phyloP scores from a whole-genome alignment of 2,113 vertebrate genomes.

The Raja brachyura region DNA sequence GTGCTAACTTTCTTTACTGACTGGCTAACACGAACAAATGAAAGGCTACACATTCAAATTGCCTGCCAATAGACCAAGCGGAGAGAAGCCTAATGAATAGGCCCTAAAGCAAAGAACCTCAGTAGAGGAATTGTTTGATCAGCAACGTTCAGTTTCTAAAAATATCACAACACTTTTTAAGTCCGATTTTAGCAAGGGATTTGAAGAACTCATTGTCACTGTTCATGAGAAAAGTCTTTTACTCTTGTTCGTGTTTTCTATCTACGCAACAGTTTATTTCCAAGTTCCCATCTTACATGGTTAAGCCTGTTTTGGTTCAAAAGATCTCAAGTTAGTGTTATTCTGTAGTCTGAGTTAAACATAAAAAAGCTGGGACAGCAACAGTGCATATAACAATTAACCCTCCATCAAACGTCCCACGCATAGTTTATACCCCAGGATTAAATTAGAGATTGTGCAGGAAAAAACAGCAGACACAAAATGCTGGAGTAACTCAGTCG shows the following conservation, averaged over 20 bases:
- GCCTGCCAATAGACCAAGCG: not conserved
- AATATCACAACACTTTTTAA: not conserved
- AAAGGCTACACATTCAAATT: not conserved
- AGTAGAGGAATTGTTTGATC: not conserved
- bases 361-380: too few species aligned
- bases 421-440: too few species aligned
- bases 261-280: not conserved
- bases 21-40: not conserved
- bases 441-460: too few species aligned
- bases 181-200: not conserved
- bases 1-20: not conserved
- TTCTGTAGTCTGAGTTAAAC: too few species aligned
- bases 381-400: not conserved
- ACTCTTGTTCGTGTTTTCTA: not conserved
- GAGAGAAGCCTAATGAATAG: not conserved
- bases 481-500: too few species aligned
- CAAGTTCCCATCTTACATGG: not conserved
- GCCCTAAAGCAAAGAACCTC: not conserved
- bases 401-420: not conserved
- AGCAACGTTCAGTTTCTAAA: not conserved
- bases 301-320: not conserved
- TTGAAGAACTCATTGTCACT: not conserved
- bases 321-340: not conserved
- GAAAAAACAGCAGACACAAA: too few species aligned
- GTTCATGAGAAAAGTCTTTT: not conserved